Evolutionary conservation across 2,113 vertebrate genomes (phyloP).

Genomic region (Abramis brama): DNA sequence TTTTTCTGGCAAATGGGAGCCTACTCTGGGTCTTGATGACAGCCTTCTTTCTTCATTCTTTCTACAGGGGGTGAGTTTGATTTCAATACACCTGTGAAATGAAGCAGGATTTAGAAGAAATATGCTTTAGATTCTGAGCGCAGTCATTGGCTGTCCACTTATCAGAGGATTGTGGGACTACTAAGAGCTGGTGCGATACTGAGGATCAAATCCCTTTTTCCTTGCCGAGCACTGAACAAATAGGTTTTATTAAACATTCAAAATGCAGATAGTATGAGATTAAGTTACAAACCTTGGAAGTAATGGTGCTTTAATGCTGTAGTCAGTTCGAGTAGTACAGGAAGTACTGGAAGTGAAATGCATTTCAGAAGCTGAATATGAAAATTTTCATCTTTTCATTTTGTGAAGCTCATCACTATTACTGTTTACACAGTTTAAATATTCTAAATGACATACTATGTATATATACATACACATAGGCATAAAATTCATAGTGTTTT

Average conservation of each 20-base stretch:
- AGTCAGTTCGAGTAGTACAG: slow-evolving; percentile 24
- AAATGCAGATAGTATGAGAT: slow-evolving; percentile 48
- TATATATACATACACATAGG: not conserved
- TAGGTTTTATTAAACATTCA: slow-evolving; percentile 59
- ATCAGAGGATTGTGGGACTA: slow-evolving; percentile 45
- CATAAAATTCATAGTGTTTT: not conserved
- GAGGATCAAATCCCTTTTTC: slow-evolving; percentile 50
- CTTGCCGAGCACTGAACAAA: slow-evolving; percentile 54
- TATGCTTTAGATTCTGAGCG: slow-evolving; percentile 71
- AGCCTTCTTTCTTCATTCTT: slow-evolving; percentile 63
- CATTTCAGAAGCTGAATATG: not conserved
- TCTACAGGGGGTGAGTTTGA: slow-evolving; percentile 88
- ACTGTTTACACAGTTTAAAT: not conserved
- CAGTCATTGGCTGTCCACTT: slow-evolving; percentile 73
- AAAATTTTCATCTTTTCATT: not conserved
- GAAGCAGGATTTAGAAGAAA: slow-evolving; percentile 81
- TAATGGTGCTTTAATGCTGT: slow-evolving; percentile 39
- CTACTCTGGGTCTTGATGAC: slow-evolving; percentile 81
- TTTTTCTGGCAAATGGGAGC: slow-evolving; percentile 84
- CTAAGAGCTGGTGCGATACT: slow-evolving; percentile 29
- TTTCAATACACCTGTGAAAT: slow-evolving; percentile 88
- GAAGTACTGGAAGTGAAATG: not conserved
- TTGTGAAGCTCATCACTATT: not conserved
- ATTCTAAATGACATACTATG: not conserved
- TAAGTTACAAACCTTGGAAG: slow-evolving; percentile 40